Evolutionary conservation across 1,140 invertebrate genomes (phyloP).

Genomic region (Parasteatoda tepidariorum): DNA sequence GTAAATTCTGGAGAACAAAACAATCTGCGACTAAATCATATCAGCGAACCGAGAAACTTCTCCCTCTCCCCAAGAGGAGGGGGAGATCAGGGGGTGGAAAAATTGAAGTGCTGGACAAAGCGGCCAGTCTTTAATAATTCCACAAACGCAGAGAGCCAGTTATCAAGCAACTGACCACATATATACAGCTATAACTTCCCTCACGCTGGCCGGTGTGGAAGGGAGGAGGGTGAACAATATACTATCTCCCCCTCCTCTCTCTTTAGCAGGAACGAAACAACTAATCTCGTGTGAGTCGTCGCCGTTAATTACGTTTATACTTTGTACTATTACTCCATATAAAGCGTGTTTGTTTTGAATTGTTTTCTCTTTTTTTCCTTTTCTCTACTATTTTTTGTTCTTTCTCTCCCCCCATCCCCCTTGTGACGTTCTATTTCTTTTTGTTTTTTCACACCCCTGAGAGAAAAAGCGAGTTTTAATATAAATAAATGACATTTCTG

Average conservation of each 20-base stretch:
- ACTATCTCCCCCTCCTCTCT: slow-evolving; percentile 36
- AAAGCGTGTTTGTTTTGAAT: slow-evolving; percentile 54
- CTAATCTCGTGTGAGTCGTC: slow-evolving; percentile 54
- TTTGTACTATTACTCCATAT: slow-evolving; percentile 45
- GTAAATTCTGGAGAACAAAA: slow-evolving; percentile 51
- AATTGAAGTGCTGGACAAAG: slow-evolving; percentile 1
- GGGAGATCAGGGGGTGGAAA: not conserved
- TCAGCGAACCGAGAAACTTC: slow-evolving; percentile 48
- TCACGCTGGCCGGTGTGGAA: not conserved
- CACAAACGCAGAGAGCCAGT: slow-evolving; percentile 52
- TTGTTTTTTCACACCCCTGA: slow-evolving; percentile 1
- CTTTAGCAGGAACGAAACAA: slow-evolving; percentile 48
- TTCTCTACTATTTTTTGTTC: not conserved
- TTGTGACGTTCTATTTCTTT: not conserved
- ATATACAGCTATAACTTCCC: slow-evolving; percentile 38
- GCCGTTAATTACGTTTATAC: slow-evolving; percentile 57
- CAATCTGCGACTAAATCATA: slow-evolving; percentile 58
- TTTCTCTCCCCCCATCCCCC: not conserved
- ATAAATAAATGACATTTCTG: too few species aligned
- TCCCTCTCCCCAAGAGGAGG: not conserved
- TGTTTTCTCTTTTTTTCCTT: not conserved
- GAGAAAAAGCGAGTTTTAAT: too few species aligned
- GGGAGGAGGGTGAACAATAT: not conserved
- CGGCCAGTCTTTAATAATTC: slow-evolving; percentile 57
- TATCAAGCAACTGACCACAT: slow-evolving; percentile 51